Percentiles rank a stretch among this genome's conserved stretches.
phyloP scores from a whole-genome alignment of 2,888 invertebrate species.

The Cheilosia urbana region DNA sequence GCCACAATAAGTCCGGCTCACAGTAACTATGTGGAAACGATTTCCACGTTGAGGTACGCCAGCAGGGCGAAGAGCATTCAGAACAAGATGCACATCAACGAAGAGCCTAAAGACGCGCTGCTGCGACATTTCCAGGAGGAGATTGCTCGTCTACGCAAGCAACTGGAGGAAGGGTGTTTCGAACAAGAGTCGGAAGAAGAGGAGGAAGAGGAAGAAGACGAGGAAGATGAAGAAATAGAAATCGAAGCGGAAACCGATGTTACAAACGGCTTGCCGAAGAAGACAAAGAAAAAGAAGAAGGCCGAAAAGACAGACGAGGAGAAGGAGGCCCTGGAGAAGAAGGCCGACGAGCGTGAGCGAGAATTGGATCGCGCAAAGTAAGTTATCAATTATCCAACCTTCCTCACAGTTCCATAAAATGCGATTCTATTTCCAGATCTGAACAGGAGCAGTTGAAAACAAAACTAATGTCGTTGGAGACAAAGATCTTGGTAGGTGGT shows the following conservation, averaged over 20 bases:
- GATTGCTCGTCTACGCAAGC: conserved; percentile 95
- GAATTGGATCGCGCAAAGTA: conserved; percentile 91
- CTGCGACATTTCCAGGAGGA: conserved; percentile 98
- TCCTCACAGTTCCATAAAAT: background rate
- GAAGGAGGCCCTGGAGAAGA: conserved; percentile 88
- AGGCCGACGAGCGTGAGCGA: conserved; percentile 88
- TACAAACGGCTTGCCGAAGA: conserved; percentile 85
- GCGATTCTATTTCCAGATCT: conserved; percentile 71
- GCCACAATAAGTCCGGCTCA: conserved; percentile 99
- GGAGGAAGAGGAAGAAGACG: conserved; percentile 81
- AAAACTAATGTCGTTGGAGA: conserved; percentile 95
- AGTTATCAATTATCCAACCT: conserved; percentile 28
- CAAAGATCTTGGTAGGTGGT: conserved; percentile 98
- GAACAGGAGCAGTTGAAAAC: conserved; percentile 93
- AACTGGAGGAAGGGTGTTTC: conserved; percentile 88
- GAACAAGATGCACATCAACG: conserved; percentile 97
- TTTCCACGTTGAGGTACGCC: conserved; percentile 98
- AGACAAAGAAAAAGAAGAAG: conserved; percentile 84
- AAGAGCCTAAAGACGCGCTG: conserved; percentile 98
- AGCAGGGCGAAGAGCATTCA: conserved; percentile 99
- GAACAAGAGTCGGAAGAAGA: conserved; percentile 82
- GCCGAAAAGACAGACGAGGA: conserved; percentile 85
- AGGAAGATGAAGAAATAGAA: conserved; percentile 85
- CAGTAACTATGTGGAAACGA: conserved; percentile 97
- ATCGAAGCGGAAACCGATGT: conserved; percentile 85